phyloP scores from a whole-genome alignment of 2,113 vertebrate genomes.

The Rhinolophus ferrumequinum region DNA sequence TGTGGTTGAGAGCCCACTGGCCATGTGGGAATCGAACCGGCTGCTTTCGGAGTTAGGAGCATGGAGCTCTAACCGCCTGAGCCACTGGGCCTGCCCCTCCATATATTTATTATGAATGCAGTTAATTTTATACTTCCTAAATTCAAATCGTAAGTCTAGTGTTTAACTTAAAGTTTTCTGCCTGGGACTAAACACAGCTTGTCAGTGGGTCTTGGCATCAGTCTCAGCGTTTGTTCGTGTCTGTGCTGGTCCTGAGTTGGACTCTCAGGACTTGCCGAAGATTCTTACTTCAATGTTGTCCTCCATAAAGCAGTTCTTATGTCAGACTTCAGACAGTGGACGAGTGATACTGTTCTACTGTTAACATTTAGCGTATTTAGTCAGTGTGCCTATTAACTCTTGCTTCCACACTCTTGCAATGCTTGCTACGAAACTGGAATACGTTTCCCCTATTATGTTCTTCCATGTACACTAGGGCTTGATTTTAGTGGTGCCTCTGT shows the following conservation, averaged over 20 bases:
- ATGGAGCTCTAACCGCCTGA: too few relatives aligned
- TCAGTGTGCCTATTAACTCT: background rate
- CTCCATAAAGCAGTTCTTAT: background rate
- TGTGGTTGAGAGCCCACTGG: too few relatives aligned
- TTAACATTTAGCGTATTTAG: background rate
- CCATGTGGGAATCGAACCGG: too few relatives aligned
- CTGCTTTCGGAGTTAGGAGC: too few relatives aligned
- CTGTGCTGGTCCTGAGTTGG: background rate
- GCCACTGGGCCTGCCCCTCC: too few relatives aligned
- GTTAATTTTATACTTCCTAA: conserved; percentile 12
- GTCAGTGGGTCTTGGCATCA: background rate
- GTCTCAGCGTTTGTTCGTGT: background rate
- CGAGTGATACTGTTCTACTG: background rate
- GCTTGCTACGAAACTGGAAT: background rate
- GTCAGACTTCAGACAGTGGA: background rate
- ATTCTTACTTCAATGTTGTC: background rate
- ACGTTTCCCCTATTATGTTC: background rate
- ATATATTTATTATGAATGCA: conserved; percentile 3
- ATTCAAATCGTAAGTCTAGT: background rate
- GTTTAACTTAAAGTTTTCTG: background rate
- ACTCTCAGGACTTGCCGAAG: background rate
- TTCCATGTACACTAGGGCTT: background rate
- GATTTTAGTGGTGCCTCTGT: background rate
- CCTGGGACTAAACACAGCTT: background rate
- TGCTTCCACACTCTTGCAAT: background rate